Conservation (phyloP, 2,113 vertebrate species). For the Channa maculata region DNA sequence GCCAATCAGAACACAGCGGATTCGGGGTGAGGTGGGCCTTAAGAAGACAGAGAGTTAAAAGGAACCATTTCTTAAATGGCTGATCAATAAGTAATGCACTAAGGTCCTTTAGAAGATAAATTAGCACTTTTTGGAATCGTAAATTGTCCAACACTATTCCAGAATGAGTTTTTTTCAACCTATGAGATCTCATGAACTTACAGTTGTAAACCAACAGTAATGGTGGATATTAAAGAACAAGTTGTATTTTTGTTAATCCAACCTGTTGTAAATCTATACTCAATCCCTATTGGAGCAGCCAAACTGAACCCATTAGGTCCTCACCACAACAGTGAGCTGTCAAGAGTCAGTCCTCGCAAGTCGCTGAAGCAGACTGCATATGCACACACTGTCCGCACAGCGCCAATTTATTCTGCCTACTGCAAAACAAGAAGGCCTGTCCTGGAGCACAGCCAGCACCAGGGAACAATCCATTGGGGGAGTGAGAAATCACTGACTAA, state of each 20-base stretch:
- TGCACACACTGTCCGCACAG: slow-evolving; percentile 22
- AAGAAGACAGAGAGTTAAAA: no score
- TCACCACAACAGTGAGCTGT: slow-evolving; percentile 3
- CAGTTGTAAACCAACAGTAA: background rate
- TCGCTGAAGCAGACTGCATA: slow-evolving; percentile 20
- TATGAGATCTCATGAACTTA: no score
- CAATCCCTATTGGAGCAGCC: background rate
- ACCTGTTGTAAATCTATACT: background rate
- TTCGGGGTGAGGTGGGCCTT: no score
- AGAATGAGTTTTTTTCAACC: no score
- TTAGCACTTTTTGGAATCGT: no score
- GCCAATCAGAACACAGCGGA: no score
- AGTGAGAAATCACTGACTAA: slow-evolving; percentile 73
- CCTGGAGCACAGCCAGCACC: slow-evolving; percentile 61
- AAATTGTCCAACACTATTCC: no score
- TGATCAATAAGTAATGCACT: no score
- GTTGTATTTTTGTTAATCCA: background rate
- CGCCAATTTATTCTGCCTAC: slow-evolving; percentile 54
- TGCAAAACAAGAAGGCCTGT: slow-evolving; percentile 65
- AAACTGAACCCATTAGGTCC: background rate
- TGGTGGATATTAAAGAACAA: background rate
- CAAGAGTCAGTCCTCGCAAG: slow-evolving; percentile 11
- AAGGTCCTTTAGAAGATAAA: no score
- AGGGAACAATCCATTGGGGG: slow-evolving; percentile 66
- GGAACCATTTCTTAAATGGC: no score